Evolutionary conservation across 2,797 vertebrate species (phyloP).

Genomic region (Poeciliopsis presidionis): DNA sequence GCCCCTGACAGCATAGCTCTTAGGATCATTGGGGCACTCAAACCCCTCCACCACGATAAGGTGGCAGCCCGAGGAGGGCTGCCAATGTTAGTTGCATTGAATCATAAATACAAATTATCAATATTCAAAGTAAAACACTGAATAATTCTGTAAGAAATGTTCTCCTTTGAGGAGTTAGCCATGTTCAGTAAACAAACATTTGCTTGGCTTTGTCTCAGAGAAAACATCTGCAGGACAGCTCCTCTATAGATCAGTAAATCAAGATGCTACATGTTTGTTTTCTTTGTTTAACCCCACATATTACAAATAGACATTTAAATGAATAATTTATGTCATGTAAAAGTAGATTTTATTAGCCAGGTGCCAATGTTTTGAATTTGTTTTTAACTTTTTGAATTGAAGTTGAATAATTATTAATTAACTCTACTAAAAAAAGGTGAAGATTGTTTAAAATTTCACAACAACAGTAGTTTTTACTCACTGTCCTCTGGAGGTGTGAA

Average conservation of each 20-base stretch:
- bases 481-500: constrained; percentile 99
- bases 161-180: not conserved
- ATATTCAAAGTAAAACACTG: not conserved
- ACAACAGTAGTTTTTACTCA: constrained; percentile 80
- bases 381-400: not conserved
- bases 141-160: not conserved
- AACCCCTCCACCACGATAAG: too few relatives aligned
- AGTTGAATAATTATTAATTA: not conserved
- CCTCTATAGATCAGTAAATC: not conserved
- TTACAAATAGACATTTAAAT: not conserved
- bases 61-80: too few relatives aligned
- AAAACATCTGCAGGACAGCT: not conserved
- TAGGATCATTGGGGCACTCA: too few relatives aligned
- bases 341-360: not conserved
- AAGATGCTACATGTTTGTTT: not conserved
- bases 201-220: not conserved
- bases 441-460: not conserved
- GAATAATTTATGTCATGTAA: not conserved
- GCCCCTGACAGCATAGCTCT: too few relatives aligned
- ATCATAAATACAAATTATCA: not conserved
- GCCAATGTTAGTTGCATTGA: not conserved
- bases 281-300: not conserved
- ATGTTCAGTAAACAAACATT: not conserved
- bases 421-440: not conserved
- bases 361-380: not conserved